These are phyloP conservation scores for Philopotamus ludificatus DNA, from an alignment of 1,140 invertebrate species.

Conservation along the genomic window DNA sequence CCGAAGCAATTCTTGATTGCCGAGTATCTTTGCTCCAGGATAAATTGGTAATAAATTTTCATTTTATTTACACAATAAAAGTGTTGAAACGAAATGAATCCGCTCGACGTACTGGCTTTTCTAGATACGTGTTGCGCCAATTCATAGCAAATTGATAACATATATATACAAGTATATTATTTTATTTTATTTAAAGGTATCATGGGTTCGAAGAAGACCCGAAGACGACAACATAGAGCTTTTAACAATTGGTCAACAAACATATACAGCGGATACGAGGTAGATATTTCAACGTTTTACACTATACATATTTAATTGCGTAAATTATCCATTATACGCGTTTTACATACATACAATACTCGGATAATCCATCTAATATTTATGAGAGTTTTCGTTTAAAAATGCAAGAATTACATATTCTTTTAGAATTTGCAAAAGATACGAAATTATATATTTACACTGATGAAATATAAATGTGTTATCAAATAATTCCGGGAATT, in stretches of 20 bases:
- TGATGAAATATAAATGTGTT: too few relatives aligned
- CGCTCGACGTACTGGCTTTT: too few relatives aligned
- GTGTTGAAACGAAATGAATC: too few relatives aligned
- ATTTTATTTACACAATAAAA: not conserved
- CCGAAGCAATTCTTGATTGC: conserved; percentile 33
- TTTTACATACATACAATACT: too few relatives aligned
- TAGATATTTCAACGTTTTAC: conserved; percentile 50
- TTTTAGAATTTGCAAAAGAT: too few relatives aligned
- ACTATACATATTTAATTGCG: not conserved
- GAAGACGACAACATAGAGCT: conserved; percentile 64
- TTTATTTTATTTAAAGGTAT: conserved; percentile 56
- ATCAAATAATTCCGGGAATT: too few relatives aligned
- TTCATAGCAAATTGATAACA: too few relatives aligned
- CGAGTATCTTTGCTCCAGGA: conserved; percentile 33
- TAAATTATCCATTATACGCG: not conserved
- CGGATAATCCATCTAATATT: too few relatives aligned
- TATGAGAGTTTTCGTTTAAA: too few relatives aligned
- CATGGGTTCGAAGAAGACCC: conserved; percentile 67
- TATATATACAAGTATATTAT: not conserved
- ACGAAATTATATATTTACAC: too few relatives aligned
- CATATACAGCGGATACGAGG: conserved; percentile 72
- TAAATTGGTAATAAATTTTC: conserved; percentile 30
- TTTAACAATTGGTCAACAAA: conserved; percentile 65
- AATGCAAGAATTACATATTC: too few relatives aligned
- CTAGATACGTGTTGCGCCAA: too few relatives aligned